A percentile compares a stretch with the other conserved stretches of the same genome.
phyloP scores from a whole-genome alignment of 23 tunicate species.

The Oikopleura vanhoeffeni region DNA sequence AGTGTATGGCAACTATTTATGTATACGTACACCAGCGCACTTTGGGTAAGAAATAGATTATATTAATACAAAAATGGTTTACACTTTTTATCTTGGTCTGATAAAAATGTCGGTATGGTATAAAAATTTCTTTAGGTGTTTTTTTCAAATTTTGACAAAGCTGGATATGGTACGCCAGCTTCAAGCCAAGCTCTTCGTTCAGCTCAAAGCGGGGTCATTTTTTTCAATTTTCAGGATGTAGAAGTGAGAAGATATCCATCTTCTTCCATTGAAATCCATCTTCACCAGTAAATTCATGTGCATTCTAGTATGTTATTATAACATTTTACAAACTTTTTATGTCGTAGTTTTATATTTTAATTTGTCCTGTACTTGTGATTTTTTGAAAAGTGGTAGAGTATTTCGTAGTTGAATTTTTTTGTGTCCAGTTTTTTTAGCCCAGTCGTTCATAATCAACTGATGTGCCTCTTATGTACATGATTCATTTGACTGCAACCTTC shows the following conservation, averaged over 20 bases:
- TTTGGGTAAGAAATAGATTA: no score
- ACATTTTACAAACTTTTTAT: no score
- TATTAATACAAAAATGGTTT: no score
- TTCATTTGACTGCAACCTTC: neutral
- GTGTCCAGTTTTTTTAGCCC: neutral
- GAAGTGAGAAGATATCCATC: neutral
- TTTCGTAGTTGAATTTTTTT: neutral
- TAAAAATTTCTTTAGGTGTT: no score
- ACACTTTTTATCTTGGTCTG: no score
- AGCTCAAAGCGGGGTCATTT: neutral
- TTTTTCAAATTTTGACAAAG: no score
- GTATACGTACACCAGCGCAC: no score
- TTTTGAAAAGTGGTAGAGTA: neutral
- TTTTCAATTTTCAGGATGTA: neutral
- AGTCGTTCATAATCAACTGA: neutral
- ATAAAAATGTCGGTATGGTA: no score
- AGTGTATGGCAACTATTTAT: no score
- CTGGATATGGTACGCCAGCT: neutral
- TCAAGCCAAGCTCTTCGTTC: neutral
- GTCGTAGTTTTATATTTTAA: no score
- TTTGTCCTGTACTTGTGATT: no score
- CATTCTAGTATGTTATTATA: no score
- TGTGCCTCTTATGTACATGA: neutral
- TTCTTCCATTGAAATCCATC: neutral
- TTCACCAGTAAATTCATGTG: neutral